A percentile compares a stretch with the other conserved stretches of the same genome.
Conservation (phyloP, 2,888 invertebrate species). For the Ditula angustiorana region DNA sequence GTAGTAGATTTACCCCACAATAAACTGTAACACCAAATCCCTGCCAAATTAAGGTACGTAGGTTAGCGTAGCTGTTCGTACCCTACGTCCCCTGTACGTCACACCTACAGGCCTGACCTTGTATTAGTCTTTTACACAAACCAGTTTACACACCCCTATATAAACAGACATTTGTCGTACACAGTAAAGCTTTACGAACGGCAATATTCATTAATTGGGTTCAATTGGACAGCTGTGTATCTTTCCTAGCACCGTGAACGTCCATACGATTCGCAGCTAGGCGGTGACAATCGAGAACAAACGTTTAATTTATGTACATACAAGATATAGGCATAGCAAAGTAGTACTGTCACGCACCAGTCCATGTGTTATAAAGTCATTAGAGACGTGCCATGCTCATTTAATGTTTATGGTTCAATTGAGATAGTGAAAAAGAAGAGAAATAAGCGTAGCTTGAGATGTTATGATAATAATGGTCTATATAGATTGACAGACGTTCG, state of each 20-base stretch:
- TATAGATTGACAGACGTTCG: too few species aligned
- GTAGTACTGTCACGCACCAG: slow-evolving; percentile 4
- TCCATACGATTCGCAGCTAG: background rate
- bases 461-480: too few species aligned
- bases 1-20: too few species aligned
- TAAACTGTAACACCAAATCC: too few species aligned
- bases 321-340: background rate
- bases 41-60: background rate
- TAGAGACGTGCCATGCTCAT: background rate
- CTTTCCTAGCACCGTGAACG: slow-evolving; percentile 10
- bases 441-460: too few species aligned
- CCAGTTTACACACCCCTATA: background rate
- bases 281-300: too few species aligned
- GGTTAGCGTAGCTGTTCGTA: too few species aligned
- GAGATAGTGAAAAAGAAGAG: too few species aligned
- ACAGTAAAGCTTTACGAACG: slow-evolving; percentile 12
- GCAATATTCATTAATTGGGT: slow-evolving; percentile 45
- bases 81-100: background rate
- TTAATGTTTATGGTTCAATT: background rate
- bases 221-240: slow-evolving; percentile 50
- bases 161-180: slow-evolving; percentile 22
- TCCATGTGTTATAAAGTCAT: background rate
- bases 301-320: background rate
- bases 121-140: background rate
- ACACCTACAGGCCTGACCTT: background rate